Percentiles rank a stretch among this genome's conserved stretches.
Conservation (phyloP, 2,888 invertebrate species). For the Shargacucullia verbasci region DNA sequence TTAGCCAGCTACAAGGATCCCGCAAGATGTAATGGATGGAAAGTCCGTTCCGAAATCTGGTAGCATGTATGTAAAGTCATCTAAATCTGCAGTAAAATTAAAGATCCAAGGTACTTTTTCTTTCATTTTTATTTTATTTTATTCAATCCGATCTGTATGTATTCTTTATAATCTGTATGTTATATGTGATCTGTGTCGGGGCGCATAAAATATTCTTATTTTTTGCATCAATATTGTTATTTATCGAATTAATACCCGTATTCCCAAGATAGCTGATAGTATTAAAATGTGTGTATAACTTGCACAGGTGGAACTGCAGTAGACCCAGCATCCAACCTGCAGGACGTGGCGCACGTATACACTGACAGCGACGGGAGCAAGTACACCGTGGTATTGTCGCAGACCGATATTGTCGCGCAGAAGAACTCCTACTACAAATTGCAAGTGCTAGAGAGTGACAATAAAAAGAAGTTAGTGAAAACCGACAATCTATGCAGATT, state of each 20-base stretch:
- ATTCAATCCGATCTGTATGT: neutral
- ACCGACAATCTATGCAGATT: too few species aligned
- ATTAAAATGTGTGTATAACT: neutral
- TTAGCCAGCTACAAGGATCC: slow-evolving; percentile 84
- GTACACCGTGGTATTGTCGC: slow-evolving; percentile 94
- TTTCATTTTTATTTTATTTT: neutral
- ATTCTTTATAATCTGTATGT: too few species aligned
- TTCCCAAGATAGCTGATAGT: too few species aligned
- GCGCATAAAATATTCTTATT: too few species aligned
- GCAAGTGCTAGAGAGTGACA: slow-evolving; percentile 95
- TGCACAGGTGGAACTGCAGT: slow-evolving; percentile 94
- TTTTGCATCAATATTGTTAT: too few species aligned
- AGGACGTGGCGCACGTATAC: slow-evolving; percentile 94
- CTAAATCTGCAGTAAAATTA: slow-evolving; percentile 78
- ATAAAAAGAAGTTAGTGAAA: slow-evolving; percentile 84
- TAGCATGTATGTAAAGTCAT: slow-evolving; percentile 88
- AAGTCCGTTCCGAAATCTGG: slow-evolving; percentile 88
- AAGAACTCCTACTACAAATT: slow-evolving; percentile 98
- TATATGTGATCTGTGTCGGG: too few species aligned
- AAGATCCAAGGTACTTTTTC: slow-evolving; percentile 79
- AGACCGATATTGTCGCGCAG: slow-evolving; percentile 95
- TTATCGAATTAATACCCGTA: too few species aligned
- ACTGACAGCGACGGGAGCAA: slow-evolving; percentile 87
- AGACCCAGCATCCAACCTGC: slow-evolving; percentile 96
- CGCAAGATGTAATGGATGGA: slow-evolving; percentile 88